These are phyloP conservation scores for Pristionchus maxplancki DNA, from an alignment of 2,888 invertebrate species.

Conservation along the genomic window DNA sequence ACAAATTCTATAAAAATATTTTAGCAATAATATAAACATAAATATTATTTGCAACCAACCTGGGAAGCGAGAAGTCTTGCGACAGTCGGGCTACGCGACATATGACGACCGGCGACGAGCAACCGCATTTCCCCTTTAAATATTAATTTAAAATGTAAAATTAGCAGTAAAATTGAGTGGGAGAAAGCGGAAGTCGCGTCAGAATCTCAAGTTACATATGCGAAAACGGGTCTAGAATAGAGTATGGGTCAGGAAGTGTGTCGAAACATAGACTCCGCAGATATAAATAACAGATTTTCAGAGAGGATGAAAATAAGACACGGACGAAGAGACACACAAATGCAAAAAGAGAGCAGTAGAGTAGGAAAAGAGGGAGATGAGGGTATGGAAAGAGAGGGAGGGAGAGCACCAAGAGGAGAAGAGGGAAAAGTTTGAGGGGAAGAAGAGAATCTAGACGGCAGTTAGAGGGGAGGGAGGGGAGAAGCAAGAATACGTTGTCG, in stretches of 20 bases:
- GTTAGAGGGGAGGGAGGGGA: slow-evolving; percentile 31
- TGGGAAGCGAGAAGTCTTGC: slow-evolving; percentile 31
- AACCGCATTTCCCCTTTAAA: neutral
- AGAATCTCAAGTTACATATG: neutral
- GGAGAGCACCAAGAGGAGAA: neutral
- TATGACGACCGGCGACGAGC: slow-evolving; percentile 41
- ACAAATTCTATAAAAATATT: neutral
- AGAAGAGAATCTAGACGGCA: slow-evolving; percentile 22
- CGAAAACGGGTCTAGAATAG: neutral
- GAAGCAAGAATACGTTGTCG: neutral
- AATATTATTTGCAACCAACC: neutral
- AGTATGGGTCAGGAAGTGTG: neutral
- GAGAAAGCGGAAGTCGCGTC: slow-evolving; percentile 29
- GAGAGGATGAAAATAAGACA: slow-evolving; percentile 24
- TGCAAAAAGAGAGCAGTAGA: neutral
- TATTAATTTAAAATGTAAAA: neutral
- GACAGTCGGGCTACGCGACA: slow-evolving; percentile 32
- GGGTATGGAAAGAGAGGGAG: slow-evolving; percentile 9
- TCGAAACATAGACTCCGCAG: neutral
- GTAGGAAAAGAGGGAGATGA: slow-evolving; percentile 24
- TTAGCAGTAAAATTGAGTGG: neutral
- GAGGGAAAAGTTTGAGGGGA: slow-evolving; percentile 14
- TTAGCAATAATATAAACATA: no score
- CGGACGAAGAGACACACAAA: slow-evolving; percentile 17
- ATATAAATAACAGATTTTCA: slow-evolving; percentile 10